These are phyloP conservation scores for Athrips mouffetella DNA, from an alignment of 2,888 invertebrate genomes.

Conservation along the genomic window DNA sequence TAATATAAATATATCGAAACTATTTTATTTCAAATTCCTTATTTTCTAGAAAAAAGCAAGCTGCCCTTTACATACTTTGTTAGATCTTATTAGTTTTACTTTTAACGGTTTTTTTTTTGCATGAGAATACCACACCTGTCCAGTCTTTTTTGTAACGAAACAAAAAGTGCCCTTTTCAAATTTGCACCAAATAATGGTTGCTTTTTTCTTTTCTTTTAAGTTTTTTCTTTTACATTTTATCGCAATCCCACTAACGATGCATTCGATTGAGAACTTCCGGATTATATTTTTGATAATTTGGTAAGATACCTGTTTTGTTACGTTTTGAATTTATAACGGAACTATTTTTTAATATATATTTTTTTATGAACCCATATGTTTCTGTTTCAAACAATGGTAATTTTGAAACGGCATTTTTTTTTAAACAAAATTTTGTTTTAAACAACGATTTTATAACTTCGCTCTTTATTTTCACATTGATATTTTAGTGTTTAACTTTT, in stretches of 20 bases:
- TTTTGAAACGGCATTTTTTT: no score
- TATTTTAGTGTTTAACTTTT: no score
- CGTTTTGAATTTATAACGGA: conserved; percentile 16
- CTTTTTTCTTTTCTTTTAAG: conserved; percentile 41
- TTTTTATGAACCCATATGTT: neutral
- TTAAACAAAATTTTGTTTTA: no score
- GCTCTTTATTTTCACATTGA: no score
- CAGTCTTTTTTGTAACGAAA: conserved; percentile 28
- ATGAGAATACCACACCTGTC: neutral
- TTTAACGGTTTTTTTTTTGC: neutral
- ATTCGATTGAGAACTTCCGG: conserved; percentile 56
- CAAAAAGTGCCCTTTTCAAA: conserved; percentile 46
- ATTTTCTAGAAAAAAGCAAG: no score
- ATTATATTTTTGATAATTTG: conserved; percentile 28
- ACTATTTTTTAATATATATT: neutral
- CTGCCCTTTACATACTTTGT: neutral
- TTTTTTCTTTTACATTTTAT: conserved; percentile 35
- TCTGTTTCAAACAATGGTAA: no score
- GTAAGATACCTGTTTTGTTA: conserved; percentile 15
- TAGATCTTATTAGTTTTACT: neutral
- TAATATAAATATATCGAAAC: no score
- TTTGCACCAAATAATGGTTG: conserved; percentile 59
- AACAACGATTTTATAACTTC: no score
- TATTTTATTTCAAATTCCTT: no score
- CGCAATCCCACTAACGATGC: conserved; percentile 62